Evolutionary conservation across 2,113 vertebrate species (phyloP), one percentile per base, ranked within the genome.

Genomic region (Pycnonotus jocosus): DNA sequence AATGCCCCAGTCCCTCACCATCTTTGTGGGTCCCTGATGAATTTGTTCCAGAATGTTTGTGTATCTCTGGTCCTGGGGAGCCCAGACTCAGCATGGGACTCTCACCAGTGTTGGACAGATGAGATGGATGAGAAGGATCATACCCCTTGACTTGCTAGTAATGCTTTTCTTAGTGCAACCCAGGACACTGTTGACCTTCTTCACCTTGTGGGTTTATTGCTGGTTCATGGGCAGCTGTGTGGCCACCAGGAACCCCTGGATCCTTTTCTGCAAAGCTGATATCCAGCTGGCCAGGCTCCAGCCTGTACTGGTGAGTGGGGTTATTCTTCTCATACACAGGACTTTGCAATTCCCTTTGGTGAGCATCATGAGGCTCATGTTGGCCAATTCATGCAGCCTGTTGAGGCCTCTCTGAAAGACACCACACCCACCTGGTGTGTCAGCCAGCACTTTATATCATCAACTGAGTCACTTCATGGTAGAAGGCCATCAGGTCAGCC

Each of bases 361-460:
- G 35, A 83, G 18, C 33, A 47, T 37, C 27, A 9, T 8, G 11
- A 53, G 6, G 10, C 20, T 57, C 15, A 25, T 45, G n/a, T 6
- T 53, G 31, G 21, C 15, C 35, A 28, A 42, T 53, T 74, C 51
- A 35, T 53, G 28, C n/a, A 45, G 33, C 33, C 23, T 66, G 5
- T 24, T 45, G 53, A 45, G 37, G 22, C 62, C 15, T 4, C 31
- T 48, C 72, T 73, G 64, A 65, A 70, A 31, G n/a, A 15, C 38
- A 66, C 1, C 15, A 24, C 56, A 50, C 9, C 8, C 4, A 22
- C 12, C 15, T 44, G 44, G 7, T 30, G 5, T 64, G 19, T 23
- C 0, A 0, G 11, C 38, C 33, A 23, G 10, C 28, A 19, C 19
- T 69, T 44, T 21, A 4, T 19, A 12, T 56, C 13, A 47, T 42